A percentile compares a stretch with the other conserved stretches of the same genome.
Evolutionary conservation across 2,113 vertebrate species (phyloP).

Genomic region (Rhinogobius similis): DNA sequence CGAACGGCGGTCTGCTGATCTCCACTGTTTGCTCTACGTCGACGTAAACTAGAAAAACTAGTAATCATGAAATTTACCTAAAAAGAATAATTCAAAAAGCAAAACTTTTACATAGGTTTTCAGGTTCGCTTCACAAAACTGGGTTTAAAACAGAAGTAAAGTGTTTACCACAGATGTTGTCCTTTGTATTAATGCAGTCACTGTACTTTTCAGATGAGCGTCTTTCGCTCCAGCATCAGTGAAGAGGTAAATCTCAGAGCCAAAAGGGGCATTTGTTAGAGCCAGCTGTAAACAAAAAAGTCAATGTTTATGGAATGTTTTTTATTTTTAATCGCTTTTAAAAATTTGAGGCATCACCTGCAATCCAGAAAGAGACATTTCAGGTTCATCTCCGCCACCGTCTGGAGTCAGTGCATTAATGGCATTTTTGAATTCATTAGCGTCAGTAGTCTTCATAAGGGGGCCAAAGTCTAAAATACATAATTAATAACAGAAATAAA

Average conservation of each 20-base stretch:
- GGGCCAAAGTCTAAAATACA: neutral
- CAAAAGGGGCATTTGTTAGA: conserved; percentile 28
- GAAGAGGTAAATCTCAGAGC: conserved; percentile 55
- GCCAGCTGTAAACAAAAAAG: conserved; percentile 29
- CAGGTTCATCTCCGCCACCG: conserved; percentile 1
- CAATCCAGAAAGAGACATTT: conserved; percentile 10
- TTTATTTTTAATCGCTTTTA: neutral
- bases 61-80: conserved; percentile 48
- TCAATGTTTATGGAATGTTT: neutral
- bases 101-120: no score
- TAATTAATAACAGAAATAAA: no score
- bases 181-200: conserved; percentile 36
- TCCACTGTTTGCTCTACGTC: conserved; percentile 9
- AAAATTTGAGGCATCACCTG: neutral
- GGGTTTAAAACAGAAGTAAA: neutral
- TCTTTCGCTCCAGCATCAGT: conserved; percentile 54
- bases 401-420: neutral
- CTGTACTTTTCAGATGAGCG: conserved; percentile 5
- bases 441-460: neutral
- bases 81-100: no score
- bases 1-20: neutral
- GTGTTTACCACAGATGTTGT: conserved; percentile 31
- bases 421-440: neutral
- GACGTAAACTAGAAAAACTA: neutral
- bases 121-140: neutral